phyloP scores from a whole-genome alignment of 2,797 vertebrate species.

The Fratercula arctica region DNA sequence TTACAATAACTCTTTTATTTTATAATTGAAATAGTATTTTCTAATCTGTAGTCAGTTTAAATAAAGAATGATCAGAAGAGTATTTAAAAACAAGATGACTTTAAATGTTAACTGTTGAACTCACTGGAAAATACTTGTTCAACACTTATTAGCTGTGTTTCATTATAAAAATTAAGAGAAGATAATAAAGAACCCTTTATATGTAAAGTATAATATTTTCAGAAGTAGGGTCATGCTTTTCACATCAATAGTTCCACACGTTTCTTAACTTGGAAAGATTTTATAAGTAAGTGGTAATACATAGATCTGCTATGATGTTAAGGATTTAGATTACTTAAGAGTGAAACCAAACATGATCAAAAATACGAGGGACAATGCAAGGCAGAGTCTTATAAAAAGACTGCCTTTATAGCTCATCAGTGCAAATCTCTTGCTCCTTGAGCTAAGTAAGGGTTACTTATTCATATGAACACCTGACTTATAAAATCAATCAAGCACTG shows the following conservation, averaged over 20 bases:
- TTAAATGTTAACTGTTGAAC: neutral
- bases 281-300: slow-evolving; percentile 20
- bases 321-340: slow-evolving; percentile 46
- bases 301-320: slow-evolving; percentile 1
- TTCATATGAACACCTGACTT: slow-evolving; percentile 77
- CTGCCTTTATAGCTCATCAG: slow-evolving; percentile 71
- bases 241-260: neutral
- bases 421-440: slow-evolving; percentile 67
- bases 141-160: neutral
- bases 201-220: neutral
- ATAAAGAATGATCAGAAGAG: neutral
- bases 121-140: neutral
- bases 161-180: neutral
- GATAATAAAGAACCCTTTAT: neutral
- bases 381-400: slow-evolving; percentile 40
- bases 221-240: neutral
- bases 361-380: slow-evolving; percentile 55
- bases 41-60: neutral
- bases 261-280: slow-evolving; percentile 31
- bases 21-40: neutral
- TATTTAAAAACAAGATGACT: neutral
- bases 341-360: slow-evolving; percentile 41
- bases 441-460: slow-evolving; percentile 75
- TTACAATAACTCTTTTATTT: neutral
- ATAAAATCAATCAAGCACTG: slow-evolving; percentile 75